Evolutionary conservation across 2,888 invertebrate species (phyloP), one percentile per base, ranked within the genome.

Genomic region (Ophraella communa): DNA sequence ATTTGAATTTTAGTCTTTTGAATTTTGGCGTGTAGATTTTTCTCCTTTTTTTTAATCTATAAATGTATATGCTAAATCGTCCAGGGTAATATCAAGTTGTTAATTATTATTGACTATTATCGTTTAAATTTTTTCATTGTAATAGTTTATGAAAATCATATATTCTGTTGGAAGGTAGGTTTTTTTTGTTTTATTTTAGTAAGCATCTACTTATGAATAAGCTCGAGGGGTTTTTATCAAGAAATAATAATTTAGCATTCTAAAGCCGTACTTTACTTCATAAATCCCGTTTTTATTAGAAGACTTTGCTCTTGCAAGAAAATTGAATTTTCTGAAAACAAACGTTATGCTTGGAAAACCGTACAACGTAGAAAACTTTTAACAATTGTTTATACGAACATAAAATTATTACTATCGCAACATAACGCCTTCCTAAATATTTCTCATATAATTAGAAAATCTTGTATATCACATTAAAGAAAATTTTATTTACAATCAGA

Each of bases 301-400:
- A 58, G 58, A 58, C 33, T 58, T 49, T 33, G 35, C 45, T 45
- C 21, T 58, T 20, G 49, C 7, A 49, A 33, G 27, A 47, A 58
- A 58, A 58, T 58, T 58, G 58, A 58, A 58, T 58, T 58, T 58
- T 47, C 33, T n/a, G 49, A 49, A 58, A 58, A 58, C 58, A 58
- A 21, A 58, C 49, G 58, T 49, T 58, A 33, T 53, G 53, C 33
- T 14, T 18, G 53, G 33, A 35, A 53, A 33, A 11, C 11, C n/a
- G 21, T 47, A 23, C 47, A 47, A 23, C 23, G 47, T 21, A n/a
- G 47, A 47, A 47, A 21, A n/a, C 11, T 47, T 47, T 23, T 17
- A 39, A 39, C n/a, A n/a, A n/a, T n/a, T n/a, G n/a, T n/a, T n/a
- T n/a, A n/a, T n/a, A n/a, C n/a, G n/a, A n/a, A n/a, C n/a, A n/a